Percentiles rank a stretch among this genome's conserved stretches.
Evolutionary conservation across 2,113 vertebrate genomes (phyloP).

Genomic region (Prochilodus magdalenae): DNA sequence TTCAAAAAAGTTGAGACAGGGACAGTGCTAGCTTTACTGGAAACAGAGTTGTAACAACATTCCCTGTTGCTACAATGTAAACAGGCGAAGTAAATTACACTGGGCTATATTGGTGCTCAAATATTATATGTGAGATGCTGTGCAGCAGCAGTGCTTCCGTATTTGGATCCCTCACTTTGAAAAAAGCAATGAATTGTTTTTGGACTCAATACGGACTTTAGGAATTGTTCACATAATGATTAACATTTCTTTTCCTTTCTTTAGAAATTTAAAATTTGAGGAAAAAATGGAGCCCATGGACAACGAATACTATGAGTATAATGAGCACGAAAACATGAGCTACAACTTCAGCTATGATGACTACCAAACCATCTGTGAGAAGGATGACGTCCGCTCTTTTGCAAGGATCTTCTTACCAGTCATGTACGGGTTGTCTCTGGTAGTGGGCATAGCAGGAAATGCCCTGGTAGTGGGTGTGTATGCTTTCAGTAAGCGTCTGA

Average conservation of each 20-base stretch:
- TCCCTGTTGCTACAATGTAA: too few species aligned
- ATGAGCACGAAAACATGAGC: slow-evolving; percentile 72
- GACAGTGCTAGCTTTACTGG: too few species aligned
- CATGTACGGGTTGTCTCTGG: slow-evolving; percentile 81
- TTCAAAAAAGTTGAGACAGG: too few species aligned
- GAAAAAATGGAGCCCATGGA: slow-evolving; percentile 65
- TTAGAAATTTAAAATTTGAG: background rate
- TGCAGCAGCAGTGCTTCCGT: too few species aligned
- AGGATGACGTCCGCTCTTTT: slow-evolving; percentile 85
- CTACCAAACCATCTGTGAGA: slow-evolving; percentile 85
- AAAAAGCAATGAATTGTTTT: too few species aligned
- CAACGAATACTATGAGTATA: slow-evolving; percentile 74
- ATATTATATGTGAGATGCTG: too few species aligned
- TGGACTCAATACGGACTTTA: too few species aligned
- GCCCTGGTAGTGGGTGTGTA: slow-evolving; percentile 84
- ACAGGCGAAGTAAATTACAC: too few species aligned
- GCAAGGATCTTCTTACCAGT: slow-evolving; percentile 83
- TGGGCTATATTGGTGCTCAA: too few species aligned
- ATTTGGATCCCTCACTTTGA: too few species aligned
- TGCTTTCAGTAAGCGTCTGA: slow-evolving; percentile 84
- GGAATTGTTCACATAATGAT: background rate
- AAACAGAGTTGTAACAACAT: too few species aligned
- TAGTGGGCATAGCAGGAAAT: slow-evolving; percentile 86
- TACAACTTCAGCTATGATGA: slow-evolving; percentile 80
- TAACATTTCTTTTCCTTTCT: slow-evolving; percentile 15